Percentiles rank a stretch among this genome's conserved stretches.
Evolutionary conservation across 2,888 invertebrate genomes (phyloP).

Genomic region (Andrena hattorfiana): DNA sequence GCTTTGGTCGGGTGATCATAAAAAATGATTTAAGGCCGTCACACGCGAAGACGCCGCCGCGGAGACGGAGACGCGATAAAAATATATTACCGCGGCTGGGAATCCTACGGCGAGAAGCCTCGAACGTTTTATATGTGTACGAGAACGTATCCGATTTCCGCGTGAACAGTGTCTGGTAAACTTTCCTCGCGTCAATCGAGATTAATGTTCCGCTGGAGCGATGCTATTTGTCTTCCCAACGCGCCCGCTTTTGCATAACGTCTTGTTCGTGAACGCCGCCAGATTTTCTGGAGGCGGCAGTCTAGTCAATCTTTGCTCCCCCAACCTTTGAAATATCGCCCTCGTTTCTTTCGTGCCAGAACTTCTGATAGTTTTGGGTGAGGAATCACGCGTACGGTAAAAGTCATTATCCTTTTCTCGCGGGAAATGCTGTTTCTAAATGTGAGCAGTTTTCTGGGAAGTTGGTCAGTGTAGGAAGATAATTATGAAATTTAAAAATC

Average conservation of each 20-base stretch:
- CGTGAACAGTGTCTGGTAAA: constrained; percentile 32
- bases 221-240: constrained; percentile 32
- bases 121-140: constrained; percentile 17
- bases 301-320: constrained; percentile 38
- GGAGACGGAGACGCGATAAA: constrained; percentile 39
- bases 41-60: constrained; percentile 2
- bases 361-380: neutral
- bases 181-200: constrained; percentile 52
- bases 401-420: neutral
- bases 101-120: neutral
- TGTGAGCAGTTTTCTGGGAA: neutral
- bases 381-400: neutral
- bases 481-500: neutral
- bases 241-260: constrained; percentile 45
- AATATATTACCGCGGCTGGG: constrained; percentile 36
- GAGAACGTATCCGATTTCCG: constrained; percentile 49
- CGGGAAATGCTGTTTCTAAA: neutral
- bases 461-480: no score
- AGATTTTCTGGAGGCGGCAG: constrained; percentile 29
- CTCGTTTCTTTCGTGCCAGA: neutral
- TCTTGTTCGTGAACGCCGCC: constrained; percentile 49
- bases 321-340: constrained; percentile 34
- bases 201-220: constrained; percentile 40
- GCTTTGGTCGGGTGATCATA: constrained; percentile 37
- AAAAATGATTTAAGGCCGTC: constrained; percentile 61